A percentile compares a stretch with the other conserved stretches of the same genome.
Conservation (phyloP, 2,113 vertebrate species). For the Vireo altiloquus region DNA sequence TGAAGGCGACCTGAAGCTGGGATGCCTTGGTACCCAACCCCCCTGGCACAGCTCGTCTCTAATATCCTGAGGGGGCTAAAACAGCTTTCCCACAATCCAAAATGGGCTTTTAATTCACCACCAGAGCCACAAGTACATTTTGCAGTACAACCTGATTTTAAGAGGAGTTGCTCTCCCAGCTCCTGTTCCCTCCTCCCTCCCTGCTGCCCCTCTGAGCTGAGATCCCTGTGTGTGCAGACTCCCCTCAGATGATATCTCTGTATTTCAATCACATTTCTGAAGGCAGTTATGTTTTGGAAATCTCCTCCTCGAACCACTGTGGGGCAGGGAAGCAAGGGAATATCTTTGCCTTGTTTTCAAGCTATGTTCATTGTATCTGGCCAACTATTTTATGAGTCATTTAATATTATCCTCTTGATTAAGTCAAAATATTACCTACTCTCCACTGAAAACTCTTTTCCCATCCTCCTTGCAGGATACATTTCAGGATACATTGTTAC, state of each 20-base stretch:
- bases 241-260: neutral
- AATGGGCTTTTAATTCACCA: neutral
- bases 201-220: neutral
- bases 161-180: neutral
- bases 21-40: neutral
- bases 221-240: neutral
- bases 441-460: neutral
- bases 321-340: neutral
- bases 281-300: neutral
- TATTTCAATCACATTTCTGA: neutral
- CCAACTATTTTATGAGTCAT: neutral
- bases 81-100: neutral
- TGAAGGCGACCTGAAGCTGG: neutral
- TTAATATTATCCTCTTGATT: neutral
- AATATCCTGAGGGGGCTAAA: neutral
- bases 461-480: neutral
- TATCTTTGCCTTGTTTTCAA: neutral
- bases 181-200: neutral
- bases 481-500: neutral
- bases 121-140: neutral
- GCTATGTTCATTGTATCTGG: neutral
- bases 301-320: neutral
- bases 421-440: neutral
- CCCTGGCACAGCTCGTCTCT: neutral
- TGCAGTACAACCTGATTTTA: neutral